These are phyloP conservation scores for Pantherophis guttatus DNA, from an alignment of 2,113 vertebrate species.

Conservation along the genomic window DNA sequence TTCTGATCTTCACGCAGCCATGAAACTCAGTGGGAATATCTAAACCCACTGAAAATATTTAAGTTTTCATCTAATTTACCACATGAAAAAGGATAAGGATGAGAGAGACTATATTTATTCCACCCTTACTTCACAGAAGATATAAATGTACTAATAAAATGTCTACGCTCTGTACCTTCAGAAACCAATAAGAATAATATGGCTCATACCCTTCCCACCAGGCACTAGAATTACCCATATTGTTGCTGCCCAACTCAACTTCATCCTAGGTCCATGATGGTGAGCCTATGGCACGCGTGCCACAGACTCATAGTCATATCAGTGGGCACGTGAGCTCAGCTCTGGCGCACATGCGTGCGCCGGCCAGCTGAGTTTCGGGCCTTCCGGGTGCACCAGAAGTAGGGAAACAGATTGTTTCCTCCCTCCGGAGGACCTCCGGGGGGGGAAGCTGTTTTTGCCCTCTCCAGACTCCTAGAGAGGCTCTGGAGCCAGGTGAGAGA, in stretches of 20 bases:
- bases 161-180: neutral
- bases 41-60: neutral
- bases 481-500: too few relatives aligned
- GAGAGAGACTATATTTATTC: neutral
- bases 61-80: neutral
- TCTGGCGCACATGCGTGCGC: too few relatives aligned
- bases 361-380: too few relatives aligned
- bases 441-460: too few relatives aligned
- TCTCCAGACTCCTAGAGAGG: too few relatives aligned
- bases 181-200: neutral
- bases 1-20: neutral
- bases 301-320: too few relatives aligned
- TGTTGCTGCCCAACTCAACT: neutral
- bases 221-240: neutral
- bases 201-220: neutral
- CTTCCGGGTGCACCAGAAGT: too few relatives aligned
- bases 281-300: too few relatives aligned
- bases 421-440: too few relatives aligned
- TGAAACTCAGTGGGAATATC: neutral
- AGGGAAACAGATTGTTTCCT: too few relatives aligned
- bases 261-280: neutral
- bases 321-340: too few relatives aligned
- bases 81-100: neutral
- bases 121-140: neutral
- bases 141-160: neutral